phyloP scores from a whole-genome alignment of 2,113 vertebrate species.

The Euleptes europaea region DNA sequence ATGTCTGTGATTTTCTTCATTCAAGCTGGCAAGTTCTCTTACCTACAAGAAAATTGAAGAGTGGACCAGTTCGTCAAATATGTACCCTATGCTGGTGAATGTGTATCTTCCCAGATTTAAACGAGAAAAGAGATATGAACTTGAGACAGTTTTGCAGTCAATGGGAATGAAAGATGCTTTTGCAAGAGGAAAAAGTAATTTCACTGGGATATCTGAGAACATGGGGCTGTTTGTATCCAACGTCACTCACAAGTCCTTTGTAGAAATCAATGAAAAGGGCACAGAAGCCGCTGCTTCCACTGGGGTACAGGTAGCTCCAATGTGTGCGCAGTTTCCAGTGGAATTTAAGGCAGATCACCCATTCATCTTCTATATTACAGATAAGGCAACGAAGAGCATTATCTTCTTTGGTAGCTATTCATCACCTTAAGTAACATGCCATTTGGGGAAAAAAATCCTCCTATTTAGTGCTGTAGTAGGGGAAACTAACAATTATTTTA shows the following conservation, averaged over 20 bases:
- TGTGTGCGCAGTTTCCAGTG: not conserved
- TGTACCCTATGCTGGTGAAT: not conserved
- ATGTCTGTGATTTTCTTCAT: not conserved
- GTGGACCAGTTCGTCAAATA: not conserved
- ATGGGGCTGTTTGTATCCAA: constrained; percentile 56
- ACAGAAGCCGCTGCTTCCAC: constrained; percentile 59
- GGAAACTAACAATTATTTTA: not conserved
- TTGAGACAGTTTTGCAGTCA: not conserved
- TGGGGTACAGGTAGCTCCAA: constrained; percentile 19
- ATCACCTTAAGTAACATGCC: constrained; percentile 21
- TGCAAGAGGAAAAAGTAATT: constrained; percentile 39
- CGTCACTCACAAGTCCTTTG: constrained; percentile 60
- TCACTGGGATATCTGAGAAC: constrained; percentile 64
- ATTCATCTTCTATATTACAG: constrained; percentile 49
- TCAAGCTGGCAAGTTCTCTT: not conserved
- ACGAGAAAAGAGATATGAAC: not conserved
- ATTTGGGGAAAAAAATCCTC: too few species aligned
- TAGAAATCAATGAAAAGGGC: constrained; percentile 70
- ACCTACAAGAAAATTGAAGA: not conserved
- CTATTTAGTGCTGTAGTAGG: not conserved
- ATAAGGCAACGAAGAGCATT: constrained; percentile 27
- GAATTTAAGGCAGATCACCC: constrained; percentile 37
- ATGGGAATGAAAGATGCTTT: constrained; percentile 66
- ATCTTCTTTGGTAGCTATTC: constrained; percentile 47
- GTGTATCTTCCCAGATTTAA: not conserved